These are phyloP conservation scores for Rhinolophus ferrumequinum DNA, from an alignment of 2,113 vertebrate species.

Conservation along the genomic window DNA sequence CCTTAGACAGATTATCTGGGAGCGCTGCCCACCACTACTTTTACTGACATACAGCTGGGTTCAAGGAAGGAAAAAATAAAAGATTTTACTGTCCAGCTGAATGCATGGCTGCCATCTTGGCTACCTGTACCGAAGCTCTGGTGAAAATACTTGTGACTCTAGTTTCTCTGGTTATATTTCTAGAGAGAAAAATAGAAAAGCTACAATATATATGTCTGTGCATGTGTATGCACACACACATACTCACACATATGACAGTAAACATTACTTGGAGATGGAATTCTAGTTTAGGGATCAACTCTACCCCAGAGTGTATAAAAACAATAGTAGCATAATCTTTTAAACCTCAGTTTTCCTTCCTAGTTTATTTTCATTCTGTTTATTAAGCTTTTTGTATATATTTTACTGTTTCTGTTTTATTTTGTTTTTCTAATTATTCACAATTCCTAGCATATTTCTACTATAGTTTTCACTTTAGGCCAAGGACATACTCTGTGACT, in stretches of 20 bases:
- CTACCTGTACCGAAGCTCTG: neutral
- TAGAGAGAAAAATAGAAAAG: neutral
- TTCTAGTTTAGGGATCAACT: slow-evolving; percentile 23
- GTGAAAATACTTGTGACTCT: neutral
- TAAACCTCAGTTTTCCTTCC: neutral
- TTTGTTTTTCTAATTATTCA: slow-evolving; percentile 52
- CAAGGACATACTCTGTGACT: neutral
- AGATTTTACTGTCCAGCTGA: neutral
- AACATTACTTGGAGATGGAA: neutral
- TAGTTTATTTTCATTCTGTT: slow-evolving; percentile 23
- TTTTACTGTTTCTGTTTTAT: neutral
- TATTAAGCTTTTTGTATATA: neutral
- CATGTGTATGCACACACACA: neutral
- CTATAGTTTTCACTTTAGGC: neutral
- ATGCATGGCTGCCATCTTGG: neutral
- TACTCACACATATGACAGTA: neutral
- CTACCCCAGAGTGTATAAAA: neutral
- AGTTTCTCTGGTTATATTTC: neutral
- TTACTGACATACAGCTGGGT: neutral
- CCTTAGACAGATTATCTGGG: neutral
- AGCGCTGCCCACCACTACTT: neutral
- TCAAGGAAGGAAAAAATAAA: neutral
- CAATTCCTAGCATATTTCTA: neutral
- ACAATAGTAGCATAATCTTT: neutral
- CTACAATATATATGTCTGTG: neutral